These are phyloP conservation scores for Dysmachus trigonus DNA, from an alignment of 2,888 invertebrate genomes.

Conservation along the genomic window DNA sequence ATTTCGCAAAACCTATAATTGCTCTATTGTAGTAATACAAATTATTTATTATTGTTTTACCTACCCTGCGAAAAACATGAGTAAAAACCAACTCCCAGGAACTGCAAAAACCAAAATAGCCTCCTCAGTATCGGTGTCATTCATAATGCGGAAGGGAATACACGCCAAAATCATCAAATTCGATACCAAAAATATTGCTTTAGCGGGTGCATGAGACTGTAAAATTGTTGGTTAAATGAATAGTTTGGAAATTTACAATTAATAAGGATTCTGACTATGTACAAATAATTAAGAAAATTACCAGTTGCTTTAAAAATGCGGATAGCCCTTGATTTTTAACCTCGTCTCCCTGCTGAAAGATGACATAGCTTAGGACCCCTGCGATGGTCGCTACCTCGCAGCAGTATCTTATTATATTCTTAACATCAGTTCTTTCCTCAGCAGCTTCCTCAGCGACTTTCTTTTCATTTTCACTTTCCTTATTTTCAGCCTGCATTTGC, in stretches of 20 bases:
- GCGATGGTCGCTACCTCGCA: slow-evolving; percentile 86
- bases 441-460: slow-evolving; percentile 59
- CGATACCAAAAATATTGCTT: slow-evolving; percentile 90
- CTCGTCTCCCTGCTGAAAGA: slow-evolving; percentile 93
- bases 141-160: slow-evolving; percentile 83
- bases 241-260: too few relatives aligned
- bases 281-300: slow-evolving; percentile 58
- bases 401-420: slow-evolving; percentile 70
- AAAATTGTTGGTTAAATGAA: slow-evolving; percentile 54
- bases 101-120: slow-evolving; percentile 90
- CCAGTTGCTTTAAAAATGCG: slow-evolving; percentile 92
- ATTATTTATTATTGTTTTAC: too few relatives aligned
- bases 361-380: slow-evolving; percentile 87
- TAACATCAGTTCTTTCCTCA: slow-evolving; percentile 62
- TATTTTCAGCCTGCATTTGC: slow-evolving; percentile 52
- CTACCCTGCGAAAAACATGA: slow-evolving; percentile 99
- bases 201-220: slow-evolving; percentile 92
- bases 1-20: too few relatives aligned
- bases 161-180: slow-evolving; percentile 89
- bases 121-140: slow-evolving; percentile 84
- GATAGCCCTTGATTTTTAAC: slow-evolving; percentile 91
- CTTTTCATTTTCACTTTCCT: slow-evolving; percentile 56
- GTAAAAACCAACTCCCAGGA: slow-evolving; percentile 95
- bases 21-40: too few relatives aligned
- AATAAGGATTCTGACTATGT: too few relatives aligned